A percentile compares a stretch with the other conserved stretches of the same genome.
These are phyloP conservation scores for Himalopsyche kuldschensis DNA, from an alignment of 2,888 invertebrate genomes.

Conservation along the genomic window DNA sequence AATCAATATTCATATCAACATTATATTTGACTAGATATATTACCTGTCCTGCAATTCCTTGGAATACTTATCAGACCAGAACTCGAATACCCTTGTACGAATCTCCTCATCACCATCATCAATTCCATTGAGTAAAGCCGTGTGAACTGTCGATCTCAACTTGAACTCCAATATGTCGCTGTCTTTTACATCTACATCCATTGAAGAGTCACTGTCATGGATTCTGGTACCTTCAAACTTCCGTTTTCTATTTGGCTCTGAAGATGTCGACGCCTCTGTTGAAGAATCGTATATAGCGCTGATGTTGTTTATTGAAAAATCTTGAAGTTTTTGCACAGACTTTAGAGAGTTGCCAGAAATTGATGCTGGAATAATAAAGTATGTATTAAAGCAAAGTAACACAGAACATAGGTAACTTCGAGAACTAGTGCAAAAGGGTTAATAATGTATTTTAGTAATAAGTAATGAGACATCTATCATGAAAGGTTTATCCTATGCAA, in stretches of 20 bases:
- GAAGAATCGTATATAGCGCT: background rate
- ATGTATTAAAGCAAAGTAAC: too few relatives aligned
- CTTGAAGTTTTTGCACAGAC: background rate
- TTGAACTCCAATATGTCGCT: background rate
- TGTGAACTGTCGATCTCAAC: background rate
- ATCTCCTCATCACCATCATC: constrained; percentile 52
- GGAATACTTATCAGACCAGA: constrained; percentile 54
- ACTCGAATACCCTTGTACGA: constrained; percentile 53
- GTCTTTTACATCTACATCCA: background rate
- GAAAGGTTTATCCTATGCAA: too few relatives aligned
- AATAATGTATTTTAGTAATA: too few relatives aligned
- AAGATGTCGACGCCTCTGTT: background rate
- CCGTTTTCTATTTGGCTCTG: background rate
- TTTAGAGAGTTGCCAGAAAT: background rate
- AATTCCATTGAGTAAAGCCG: constrained; percentile 51
- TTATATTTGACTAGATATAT: too few relatives aligned
- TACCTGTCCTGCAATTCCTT: constrained; percentile 29
- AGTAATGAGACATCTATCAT: too few relatives aligned
- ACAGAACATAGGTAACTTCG: too few relatives aligned
- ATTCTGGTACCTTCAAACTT: constrained; percentile 22
- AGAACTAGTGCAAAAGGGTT: too few relatives aligned
- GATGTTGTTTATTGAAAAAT: background rate
- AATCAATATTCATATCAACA: too few relatives aligned
- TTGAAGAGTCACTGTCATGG: background rate
- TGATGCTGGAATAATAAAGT: background rate